Evolutionary conservation across 2,797 vertebrate genomes (phyloP).

Genomic region (Furcifer pardalis): DNA sequence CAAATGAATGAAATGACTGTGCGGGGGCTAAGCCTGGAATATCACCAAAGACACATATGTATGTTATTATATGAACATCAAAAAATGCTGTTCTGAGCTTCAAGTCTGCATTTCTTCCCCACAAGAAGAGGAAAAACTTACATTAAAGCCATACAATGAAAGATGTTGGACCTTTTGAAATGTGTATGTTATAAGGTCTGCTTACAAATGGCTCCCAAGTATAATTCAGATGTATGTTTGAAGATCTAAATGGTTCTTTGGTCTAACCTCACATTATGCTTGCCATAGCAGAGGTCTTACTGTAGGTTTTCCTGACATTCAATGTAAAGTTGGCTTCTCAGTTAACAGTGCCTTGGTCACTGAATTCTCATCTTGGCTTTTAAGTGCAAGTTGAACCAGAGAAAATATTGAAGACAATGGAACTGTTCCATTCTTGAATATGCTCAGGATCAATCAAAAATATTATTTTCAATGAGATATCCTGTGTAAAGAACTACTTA

Average conservation of each 20-base stretch:
- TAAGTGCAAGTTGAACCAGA: too few species aligned
- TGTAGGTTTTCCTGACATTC: too few species aligned
- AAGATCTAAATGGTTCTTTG: too few species aligned
- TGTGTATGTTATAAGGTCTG: background rate
- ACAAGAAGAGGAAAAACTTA: background rate
- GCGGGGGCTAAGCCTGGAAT: rapidly evolving
- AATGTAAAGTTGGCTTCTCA: too few species aligned
- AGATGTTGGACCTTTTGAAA: background rate
- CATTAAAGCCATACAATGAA: background rate
- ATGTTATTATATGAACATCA: rapidly evolving
- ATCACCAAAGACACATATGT: background rate
- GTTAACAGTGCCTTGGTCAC: too few species aligned
- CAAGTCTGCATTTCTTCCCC: background rate
- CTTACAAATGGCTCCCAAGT: background rate
- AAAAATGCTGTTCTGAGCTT: background rate
- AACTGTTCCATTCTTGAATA: background rate
- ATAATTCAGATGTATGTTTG: background rate
- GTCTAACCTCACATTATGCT: too few species aligned
- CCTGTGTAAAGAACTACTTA: background rate
- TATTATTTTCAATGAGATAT: background rate
- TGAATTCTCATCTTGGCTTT: too few species aligned
- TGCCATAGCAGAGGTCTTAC: too few species aligned
- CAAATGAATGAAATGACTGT: background rate
- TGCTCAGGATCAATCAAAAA: background rate
- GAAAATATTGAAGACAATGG: too few species aligned